Evolutionary conservation across 2,113 vertebrate species (phyloP), one percentile per base, ranked within the genome.

Genomic region (Leptobrachium ailaonicum): DNA sequence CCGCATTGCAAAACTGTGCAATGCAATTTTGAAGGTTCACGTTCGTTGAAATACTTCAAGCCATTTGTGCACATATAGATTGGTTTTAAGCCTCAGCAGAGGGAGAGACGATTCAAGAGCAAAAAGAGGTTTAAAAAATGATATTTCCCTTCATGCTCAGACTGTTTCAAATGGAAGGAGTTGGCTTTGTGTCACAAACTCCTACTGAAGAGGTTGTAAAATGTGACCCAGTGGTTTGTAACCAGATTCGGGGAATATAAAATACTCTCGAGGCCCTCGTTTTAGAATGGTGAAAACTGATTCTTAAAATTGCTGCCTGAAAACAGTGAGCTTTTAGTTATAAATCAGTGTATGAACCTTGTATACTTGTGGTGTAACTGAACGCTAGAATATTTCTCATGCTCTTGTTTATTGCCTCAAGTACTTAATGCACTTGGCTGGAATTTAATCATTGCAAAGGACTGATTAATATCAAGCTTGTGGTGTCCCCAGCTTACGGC

Each of bases 271-370:
- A 73, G 64, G 66, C 72, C 50, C 69, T 32, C 20, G 20, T 74
- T 73, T 63, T 81, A 69, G 53, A 81, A 75, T 74, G 64, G n/a
- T 42, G 64, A 75, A 70, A 75, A 75, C 66, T 45, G 63, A 74
- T 81, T 81, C 71, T 69, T 81, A 75, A 81, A 72, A 13, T 14
- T 12, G 66, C 43, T 50, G 53, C 41, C 79, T 75, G 66, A 60
- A 72, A 60, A 71, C 62, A 13, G 53, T 67, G 41, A 74, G 53
- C 66, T 13, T 69, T 62, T 75, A 62, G 66, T 81, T 81, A 75
- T 81, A 81, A 75, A 81, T 81, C 79, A 75, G 72, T 69, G 72
- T 74, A 64, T 81, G 79, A 81, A 81, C 79, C 54, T 81, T 81
- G 72, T 81, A 69, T 75, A 75, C 72, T 75, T 81, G 79, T 67